Percentiles rank a stretch among this genome's conserved stretches.
These are phyloP conservation scores for Drosophila tristis DNA, from an alignment of 1,140 invertebrate genomes.

Conservation along the genomic window DNA sequence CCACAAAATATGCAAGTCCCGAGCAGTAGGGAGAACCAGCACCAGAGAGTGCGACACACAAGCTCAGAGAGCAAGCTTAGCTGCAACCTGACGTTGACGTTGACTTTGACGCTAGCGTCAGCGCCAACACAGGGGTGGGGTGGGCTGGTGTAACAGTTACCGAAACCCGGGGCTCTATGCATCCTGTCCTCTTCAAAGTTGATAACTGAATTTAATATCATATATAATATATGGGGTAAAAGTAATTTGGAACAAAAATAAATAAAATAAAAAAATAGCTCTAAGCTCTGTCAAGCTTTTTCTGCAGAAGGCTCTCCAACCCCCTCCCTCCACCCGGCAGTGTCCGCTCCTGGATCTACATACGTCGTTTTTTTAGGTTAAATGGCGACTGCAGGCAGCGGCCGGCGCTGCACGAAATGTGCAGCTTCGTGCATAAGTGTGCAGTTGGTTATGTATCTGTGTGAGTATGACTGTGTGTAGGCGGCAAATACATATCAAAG, in stretches of 20 bases:
- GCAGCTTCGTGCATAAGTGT: constrained; percentile 31
- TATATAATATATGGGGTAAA: too few relatives aligned
- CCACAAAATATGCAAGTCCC: constrained; percentile 65
- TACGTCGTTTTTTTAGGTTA: constrained; percentile 71
- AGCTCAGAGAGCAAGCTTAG: constrained; percentile 43
- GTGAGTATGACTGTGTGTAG: constrained; percentile 53
- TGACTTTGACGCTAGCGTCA: constrained; percentile 20
- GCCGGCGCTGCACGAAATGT: constrained; percentile 63
- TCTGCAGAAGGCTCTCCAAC: too few relatives aligned
- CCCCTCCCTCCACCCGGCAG: not conserved
- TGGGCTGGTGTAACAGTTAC: too few relatives aligned
- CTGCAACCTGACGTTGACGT: constrained; percentile 48
- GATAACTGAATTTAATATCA: too few relatives aligned
- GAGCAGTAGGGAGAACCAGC: not conserved
- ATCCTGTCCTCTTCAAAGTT: too few relatives aligned
- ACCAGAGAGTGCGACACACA: constrained; percentile 10
- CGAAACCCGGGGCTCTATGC: not conserved
- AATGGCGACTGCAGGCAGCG: constrained; percentile 64
- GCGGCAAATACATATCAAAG: constrained; percentile 67
- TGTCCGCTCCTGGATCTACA: constrained; percentile 30
- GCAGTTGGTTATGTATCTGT: not conserved
- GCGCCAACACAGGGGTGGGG: constrained; percentile 17
- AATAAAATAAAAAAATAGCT: too few relatives aligned
- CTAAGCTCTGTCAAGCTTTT: too few relatives aligned
- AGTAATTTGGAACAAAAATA: too few relatives aligned